Conservation (phyloP, 2,797 vertebrate species). For the Eptatretus atami region DNA sequence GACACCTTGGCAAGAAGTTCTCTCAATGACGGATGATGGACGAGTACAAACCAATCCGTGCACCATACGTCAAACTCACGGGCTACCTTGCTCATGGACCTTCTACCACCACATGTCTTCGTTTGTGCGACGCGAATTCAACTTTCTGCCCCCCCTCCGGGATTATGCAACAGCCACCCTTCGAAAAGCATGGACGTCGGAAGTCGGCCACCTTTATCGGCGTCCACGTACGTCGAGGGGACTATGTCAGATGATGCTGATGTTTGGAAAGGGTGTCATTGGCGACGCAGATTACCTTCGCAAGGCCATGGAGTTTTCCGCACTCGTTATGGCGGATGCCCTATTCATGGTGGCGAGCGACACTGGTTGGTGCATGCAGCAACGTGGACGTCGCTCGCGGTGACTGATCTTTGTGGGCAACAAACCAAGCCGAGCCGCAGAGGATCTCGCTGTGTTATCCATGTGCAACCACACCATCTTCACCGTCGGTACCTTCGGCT, state of each 20-base stretch:
- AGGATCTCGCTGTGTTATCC: slow-evolving; percentile 14
- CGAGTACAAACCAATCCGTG: slow-evolving; percentile 11
- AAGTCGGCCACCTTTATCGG: slow-evolving; percentile 14
- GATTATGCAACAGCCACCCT: no score
- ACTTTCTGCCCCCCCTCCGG: slow-evolving; percentile 9
- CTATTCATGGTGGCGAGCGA: slow-evolving; percentile 16
- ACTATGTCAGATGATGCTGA: slow-evolving; percentile 14
- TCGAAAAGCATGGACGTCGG: slow-evolving; percentile 7
- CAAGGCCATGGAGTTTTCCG: slow-evolving; percentile 15
- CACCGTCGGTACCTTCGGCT: slow-evolving; percentile 17
- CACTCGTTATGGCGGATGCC: slow-evolving; percentile 9
- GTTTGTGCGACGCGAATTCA: slow-evolving; percentile 13
- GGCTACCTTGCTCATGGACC: slow-evolving; percentile 14
- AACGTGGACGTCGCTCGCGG: slow-evolving; percentile 11
- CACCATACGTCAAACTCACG: slow-evolving; percentile 9
- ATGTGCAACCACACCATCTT: slow-evolving; percentile 18
- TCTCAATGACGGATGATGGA: slow-evolving; percentile 15
- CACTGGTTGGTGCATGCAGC: slow-evolving; percentile 15
- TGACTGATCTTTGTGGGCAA: slow-evolving; percentile 13
- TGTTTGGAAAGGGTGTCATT: slow-evolving; percentile 15
- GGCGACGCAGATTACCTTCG: slow-evolving; percentile 13
- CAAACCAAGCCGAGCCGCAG: slow-evolving; percentile 10
- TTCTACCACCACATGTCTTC: slow-evolving; percentile 13
- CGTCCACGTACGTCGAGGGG: slow-evolving; percentile 16
- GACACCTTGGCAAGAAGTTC: slow-evolving; percentile 9